These are phyloP conservation scores for Zootoca vivipara DNA, from an alignment of 2,113 vertebrate species.

Conservation along the genomic window DNA sequence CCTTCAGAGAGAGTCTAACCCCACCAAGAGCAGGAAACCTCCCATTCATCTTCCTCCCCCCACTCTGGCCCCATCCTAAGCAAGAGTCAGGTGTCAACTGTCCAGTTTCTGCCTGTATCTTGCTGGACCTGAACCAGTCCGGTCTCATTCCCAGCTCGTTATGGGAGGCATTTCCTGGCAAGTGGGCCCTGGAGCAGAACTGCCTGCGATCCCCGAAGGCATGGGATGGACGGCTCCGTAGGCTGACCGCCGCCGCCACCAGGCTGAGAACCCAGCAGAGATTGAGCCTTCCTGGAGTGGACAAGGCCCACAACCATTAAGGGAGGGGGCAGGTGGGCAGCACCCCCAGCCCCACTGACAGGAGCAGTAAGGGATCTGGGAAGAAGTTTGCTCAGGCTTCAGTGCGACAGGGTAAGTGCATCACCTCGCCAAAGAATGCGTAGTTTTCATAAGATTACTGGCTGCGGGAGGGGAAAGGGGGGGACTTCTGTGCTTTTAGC, in stretches of 20 bases:
- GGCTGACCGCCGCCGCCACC: too few relatives aligned
- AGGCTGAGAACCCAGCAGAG: background rate
- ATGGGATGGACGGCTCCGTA: background rate
- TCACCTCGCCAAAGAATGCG: too few relatives aligned
- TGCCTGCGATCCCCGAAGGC: background rate
- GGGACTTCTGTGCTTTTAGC: too few relatives aligned
- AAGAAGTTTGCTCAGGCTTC: too few relatives aligned
- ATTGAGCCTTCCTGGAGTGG: too few relatives aligned
- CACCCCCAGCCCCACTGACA: background rate
- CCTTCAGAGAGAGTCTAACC: too few relatives aligned
- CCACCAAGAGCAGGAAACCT: too few relatives aligned
- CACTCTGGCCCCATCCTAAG: background rate
- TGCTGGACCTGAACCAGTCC: background rate
- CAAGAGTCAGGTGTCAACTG: background rate
- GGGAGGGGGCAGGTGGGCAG: background rate
- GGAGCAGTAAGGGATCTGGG: too few relatives aligned
- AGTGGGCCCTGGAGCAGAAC: background rate
- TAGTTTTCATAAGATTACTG: too few relatives aligned
- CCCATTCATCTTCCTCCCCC: too few relatives aligned
- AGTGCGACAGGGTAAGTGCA: too few relatives aligned
- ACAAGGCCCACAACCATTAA: background rate
- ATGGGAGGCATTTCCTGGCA: background rate
- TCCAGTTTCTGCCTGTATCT: background rate
- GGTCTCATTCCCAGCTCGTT: background rate
- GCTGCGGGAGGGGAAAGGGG: too few relatives aligned